phyloP scores from a whole-genome alignment of 2,797 vertebrate species.

The Lagorchestes hirsutus region DNA sequence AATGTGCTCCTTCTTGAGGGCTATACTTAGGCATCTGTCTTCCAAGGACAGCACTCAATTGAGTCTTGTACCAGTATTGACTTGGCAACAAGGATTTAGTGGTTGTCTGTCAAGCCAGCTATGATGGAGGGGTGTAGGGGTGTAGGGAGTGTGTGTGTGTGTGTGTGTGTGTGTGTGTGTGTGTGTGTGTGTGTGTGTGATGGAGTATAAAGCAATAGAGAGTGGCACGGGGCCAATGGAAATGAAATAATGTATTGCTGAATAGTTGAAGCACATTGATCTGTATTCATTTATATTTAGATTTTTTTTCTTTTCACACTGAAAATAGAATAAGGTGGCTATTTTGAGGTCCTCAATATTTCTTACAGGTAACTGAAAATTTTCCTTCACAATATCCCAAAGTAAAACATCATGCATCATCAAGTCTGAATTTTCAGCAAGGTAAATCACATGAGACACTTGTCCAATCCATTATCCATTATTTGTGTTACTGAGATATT shows the following conservation, averaged over 20 bases:
- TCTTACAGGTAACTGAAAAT: neutral
- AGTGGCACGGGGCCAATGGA: neutral
- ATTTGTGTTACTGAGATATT: neutral
- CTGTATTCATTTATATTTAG: neutral
- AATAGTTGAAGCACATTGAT: neutral
- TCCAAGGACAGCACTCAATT: neutral
- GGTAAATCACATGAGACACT: neutral
- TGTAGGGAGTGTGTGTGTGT: neutral
- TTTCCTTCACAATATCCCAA: neutral
- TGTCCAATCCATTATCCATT: neutral
- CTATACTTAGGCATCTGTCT: neutral
- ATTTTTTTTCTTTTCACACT: neutral
- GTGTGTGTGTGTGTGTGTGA: neutral
- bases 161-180: no score
- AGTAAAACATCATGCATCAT: neutral
- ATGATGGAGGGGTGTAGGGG: neutral
- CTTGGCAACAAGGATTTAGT: neutral
- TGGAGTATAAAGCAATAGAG: neutral
- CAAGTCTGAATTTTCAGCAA: neutral
- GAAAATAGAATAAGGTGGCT: neutral
- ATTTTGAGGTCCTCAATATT: neutral
- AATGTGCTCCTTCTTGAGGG: neutral
- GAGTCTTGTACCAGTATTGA: neutral
- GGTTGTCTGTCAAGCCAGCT: neutral
- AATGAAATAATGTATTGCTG: neutral